phyloP scores from a whole-genome alignment of 2,797 vertebrate genomes.

The Eulemur albifrons region DNA sequence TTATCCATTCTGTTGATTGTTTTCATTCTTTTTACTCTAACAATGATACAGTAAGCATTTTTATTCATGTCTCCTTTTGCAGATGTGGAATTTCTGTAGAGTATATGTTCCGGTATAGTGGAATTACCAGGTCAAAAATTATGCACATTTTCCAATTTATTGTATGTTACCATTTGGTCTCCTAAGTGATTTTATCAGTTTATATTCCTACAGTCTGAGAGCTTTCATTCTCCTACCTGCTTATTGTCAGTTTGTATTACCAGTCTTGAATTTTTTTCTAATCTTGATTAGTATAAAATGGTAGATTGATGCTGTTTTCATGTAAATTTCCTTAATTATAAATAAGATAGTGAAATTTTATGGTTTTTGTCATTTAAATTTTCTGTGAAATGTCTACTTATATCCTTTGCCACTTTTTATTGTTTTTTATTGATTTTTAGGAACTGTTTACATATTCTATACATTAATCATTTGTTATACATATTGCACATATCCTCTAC shows the following conservation, averaged over 20 bases:
- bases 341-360: conserved; percentile 7
- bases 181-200: neutral
- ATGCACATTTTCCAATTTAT: neutral
- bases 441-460: neutral
- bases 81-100: neutral
- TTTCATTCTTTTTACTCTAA: conserved; percentile 34
- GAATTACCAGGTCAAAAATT: conserved; percentile 18
- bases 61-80: conserved; percentile 1
- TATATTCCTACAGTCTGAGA: neutral
- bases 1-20: neutral
- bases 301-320: neutral
- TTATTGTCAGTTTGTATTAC: neutral
- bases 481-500: neutral
- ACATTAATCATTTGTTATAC: neutral
- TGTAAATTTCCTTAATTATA: conserved; percentile 32
- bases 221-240: neutral
- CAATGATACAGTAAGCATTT: neutral
- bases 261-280: neutral
- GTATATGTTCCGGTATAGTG: neutral
- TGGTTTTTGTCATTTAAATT: neutral
- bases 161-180: neutral
- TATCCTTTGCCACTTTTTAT: neutral
- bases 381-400: neutral
- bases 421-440: conserved; percentile 37
- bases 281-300: conserved; percentile 5